Evolutionary conservation across 2,113 vertebrate species (phyloP), one percentile per base, ranked within the genome.

Genomic region (Coregonus clupeaformis): DNA sequence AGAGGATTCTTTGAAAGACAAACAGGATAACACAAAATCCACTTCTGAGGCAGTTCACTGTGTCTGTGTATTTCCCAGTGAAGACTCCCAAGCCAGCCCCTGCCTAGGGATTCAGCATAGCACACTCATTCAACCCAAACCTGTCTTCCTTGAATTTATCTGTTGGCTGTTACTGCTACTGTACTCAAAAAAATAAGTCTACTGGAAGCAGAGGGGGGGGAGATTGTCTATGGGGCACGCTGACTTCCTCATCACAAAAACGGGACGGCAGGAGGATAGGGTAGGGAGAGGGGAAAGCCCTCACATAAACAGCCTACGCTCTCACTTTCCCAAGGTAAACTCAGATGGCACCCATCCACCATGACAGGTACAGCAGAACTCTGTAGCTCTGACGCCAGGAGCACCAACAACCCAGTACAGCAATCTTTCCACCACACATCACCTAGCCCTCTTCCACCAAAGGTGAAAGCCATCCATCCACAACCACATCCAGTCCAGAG

Each of bases 151-250:
- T 88, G 85, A 83, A 84, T 89, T 85, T 47, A 84, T 87, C 80
- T 36, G 81, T 76, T 80, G 16, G 25, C 73, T 76, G 68, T 79
- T 32, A 32, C 45, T 63, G 29, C 57, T 80, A 87, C 89, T 85
- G 81, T 87, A 88, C 69, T 83, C 79, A 87, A 89, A 91, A 91
- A 88, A 90, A 91, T 89, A 80, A 45, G 89, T 86, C 80, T 80
- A 69, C 27, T 9, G 76, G 55, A 73, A 20, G 78, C 57, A 52
- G 20, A 63, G 71, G 65, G 69, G 78, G n/a, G n/a, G n/a, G n/a
- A n/a, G n/a, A n/a, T n/a, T 66, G 68, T 85, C 87, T 89, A 86
- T 84, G 84, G 85, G 82, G 80, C 42, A 20, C 55, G 85, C 69
- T 27, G 72, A 90, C 89, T 90, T 92, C 89, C 90, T 87, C 75